Evolutionary conservation across 2,888 invertebrate genomes (phyloP).

Genomic region (Dicranocentrus wangi): DNA sequence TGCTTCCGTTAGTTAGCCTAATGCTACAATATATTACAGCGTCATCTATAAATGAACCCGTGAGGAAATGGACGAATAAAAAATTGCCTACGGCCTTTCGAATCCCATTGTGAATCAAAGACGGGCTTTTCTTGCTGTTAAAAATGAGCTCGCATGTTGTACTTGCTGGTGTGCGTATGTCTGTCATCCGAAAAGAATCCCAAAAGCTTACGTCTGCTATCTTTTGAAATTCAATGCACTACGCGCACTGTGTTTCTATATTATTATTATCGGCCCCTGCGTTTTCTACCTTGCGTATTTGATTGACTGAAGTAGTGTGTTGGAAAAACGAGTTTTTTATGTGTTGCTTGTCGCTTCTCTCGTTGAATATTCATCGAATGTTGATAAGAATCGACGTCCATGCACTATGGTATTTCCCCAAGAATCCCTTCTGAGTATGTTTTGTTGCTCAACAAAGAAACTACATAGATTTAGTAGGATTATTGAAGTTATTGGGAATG

Average conservation of each 20-base stretch:
- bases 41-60: slow-evolving; percentile 31
- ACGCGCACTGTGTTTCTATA: too few species aligned
- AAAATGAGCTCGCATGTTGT: slow-evolving; percentile 1
- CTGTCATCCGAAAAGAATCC: neutral
- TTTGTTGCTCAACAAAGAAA: neutral
- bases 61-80: slow-evolving; percentile 34
- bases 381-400: neutral
- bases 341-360: too few species aligned
- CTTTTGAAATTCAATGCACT: too few species aligned
- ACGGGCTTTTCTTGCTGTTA: neutral
- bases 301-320: too few species aligned
- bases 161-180: neutral
- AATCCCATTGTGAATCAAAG: slow-evolving; percentile 10
- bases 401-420: too few species aligned
- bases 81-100: slow-evolving; percentile 1
- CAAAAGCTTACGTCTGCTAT: too few species aligned
- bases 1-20: slow-evolving; percentile 48
- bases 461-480: slow-evolving; percentile 19
- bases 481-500: slow-evolving; percentile 14
- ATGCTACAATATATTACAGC: slow-evolving; percentile 52
- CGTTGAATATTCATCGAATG: neutral
- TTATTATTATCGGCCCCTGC: too few species aligned
- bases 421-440: too few species aligned
- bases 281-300: too few species aligned
- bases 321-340: too few species aligned